Base-by-base conservation (phyloP, 2,113 vertebrate species). In the Gymnorhina tibicen region DNA sequence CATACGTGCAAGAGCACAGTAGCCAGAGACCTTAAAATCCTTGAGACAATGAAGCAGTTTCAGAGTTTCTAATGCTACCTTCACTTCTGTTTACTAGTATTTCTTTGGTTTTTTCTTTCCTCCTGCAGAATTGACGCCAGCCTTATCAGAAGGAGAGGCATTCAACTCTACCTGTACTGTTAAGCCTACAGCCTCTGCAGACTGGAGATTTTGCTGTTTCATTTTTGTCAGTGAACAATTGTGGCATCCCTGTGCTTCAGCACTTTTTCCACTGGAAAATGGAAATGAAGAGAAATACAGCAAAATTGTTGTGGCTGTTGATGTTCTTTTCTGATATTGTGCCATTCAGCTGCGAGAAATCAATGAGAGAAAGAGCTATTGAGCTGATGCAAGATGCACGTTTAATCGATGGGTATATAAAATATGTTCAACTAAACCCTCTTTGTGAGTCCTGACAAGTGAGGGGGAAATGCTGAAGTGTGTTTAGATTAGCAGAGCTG, bases 381-480 rank as follows among this genome's bases (percentile, higher is more conserved):
- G 35, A 97, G n/a, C 91, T 99, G 74, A 99, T 99, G 98, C 60
- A 86, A 68, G 91, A 81, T 84, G 89, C 97, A 69, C 98, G 95
- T 85, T 95, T 99, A 44, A 98, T 99, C 0, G 99, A 99, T 89
- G 99, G 99, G 99, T 99, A 98, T 96, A 84, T 68, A 49, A 78
- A 85, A 64, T 59, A 33, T 10, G 13, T 91, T 55, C 30, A 59
- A 37, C 21, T 68, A 46, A 60, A 69, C 10, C 7, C 22, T 58
- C 47, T 67, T 50, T 62, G 20, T 53, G 49, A 79, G 39, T 26
- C 46, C 74, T 81, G 30, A 19, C 16, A 67, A 67, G 39, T 10
- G 44, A 87, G 46, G 6, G 83, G 32, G 35, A 56, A 62, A 72
- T 32, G n/a, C 77, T 70, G 13, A 46, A 28, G 14, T 24, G 24